Evolutionary conservation across 2,888 invertebrate species (phyloP).

Genomic region (Germaria angustata): DNA sequence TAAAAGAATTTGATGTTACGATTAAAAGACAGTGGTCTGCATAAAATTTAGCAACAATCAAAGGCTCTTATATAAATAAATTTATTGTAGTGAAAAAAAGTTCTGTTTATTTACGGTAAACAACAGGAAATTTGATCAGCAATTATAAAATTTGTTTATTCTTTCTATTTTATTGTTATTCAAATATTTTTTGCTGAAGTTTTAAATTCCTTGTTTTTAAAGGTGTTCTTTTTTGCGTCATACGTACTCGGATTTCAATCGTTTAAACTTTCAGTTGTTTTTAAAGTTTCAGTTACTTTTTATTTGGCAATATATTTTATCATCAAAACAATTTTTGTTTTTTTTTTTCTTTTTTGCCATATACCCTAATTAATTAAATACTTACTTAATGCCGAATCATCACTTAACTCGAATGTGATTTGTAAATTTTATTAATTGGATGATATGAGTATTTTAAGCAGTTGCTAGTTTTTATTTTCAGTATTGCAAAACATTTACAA

Average conservation of each 20-base stretch:
- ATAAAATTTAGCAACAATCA: background rate
- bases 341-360: too few species aligned
- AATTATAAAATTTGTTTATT: slow-evolving; percentile 24
- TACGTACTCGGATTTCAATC: too few species aligned
- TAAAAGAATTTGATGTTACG: background rate
- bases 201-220: slow-evolving; percentile 10
- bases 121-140: background rate
- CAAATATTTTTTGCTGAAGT: slow-evolving; percentile 24
- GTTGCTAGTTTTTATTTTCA: background rate
- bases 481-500: background rate
- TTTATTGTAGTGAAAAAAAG: background rate
- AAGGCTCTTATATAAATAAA: background rate
- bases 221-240: background rate
- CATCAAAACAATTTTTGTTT: background rate
- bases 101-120: background rate
- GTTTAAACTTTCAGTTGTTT: background rate
- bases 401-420: slow-evolving; percentile 19
- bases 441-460: slow-evolving; percentile 5
- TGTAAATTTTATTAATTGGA: slow-evolving; percentile 1
- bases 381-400: slow-evolving; percentile 12
- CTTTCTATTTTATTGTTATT: background rate
- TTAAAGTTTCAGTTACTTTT: background rate
- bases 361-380: background rate
- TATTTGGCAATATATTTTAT: background rate
- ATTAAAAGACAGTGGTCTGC: background rate